These are phyloP conservation scores for Coelopa frigida DNA, from an alignment of 1,140 invertebrate genomes.

Conservation along the genomic window DNA sequence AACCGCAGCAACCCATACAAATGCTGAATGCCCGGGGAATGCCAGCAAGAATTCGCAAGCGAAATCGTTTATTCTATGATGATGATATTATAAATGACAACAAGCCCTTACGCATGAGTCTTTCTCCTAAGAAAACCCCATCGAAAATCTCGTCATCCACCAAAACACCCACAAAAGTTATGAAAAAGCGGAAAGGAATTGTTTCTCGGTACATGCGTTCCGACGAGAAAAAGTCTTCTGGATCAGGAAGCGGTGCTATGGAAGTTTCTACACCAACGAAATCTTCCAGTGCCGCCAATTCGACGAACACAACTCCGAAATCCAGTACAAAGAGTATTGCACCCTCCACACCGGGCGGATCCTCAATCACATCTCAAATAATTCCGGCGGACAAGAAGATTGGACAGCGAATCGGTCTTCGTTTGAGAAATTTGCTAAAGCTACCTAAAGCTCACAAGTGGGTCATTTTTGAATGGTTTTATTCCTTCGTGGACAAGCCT, in stretches of 20 bases:
- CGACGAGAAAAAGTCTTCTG: slow-evolving; percentile 39
- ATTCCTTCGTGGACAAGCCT: slow-evolving; percentile 93
- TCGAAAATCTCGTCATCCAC: slow-evolving; percentile 45
- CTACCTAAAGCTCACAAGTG: slow-evolving; percentile 98
- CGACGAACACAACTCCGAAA: slow-evolving; percentile 10
- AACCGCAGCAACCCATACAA: slow-evolving; percentile 61
- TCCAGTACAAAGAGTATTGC: slow-evolving; percentile 4
- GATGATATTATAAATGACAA: slow-evolving; percentile 81
- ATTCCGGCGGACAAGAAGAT: slow-evolving; percentile 45
- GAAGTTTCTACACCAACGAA: slow-evolving; percentile 7
- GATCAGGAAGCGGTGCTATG: slow-evolving; percentile 17
- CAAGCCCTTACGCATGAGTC: slow-evolving; percentile 56
- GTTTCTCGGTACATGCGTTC: slow-evolving; percentile 39
- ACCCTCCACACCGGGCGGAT: not conserved
- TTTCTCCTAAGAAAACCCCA: slow-evolving; percentile 46
- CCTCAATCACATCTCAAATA: slow-evolving; percentile 1
- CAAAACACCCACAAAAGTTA: slow-evolving; percentile 47
- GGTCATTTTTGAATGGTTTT: slow-evolving; percentile 99
- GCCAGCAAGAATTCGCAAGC: slow-evolving; percentile 83
- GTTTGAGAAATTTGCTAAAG: slow-evolving; percentile 92
- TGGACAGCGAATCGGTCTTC: slow-evolving; percentile 82
- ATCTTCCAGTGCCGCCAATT: not conserved
- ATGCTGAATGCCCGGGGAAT: slow-evolving; percentile 77
- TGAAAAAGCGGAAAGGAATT: slow-evolving; percentile 46
- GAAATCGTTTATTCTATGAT: slow-evolving; percentile 85